Percentiles rank a stretch among this genome's conserved stretches.
These are phyloP conservation scores for Atractosteus spatula DNA, from an alignment of 2,113 vertebrate genomes.

Conservation along the genomic window DNA sequence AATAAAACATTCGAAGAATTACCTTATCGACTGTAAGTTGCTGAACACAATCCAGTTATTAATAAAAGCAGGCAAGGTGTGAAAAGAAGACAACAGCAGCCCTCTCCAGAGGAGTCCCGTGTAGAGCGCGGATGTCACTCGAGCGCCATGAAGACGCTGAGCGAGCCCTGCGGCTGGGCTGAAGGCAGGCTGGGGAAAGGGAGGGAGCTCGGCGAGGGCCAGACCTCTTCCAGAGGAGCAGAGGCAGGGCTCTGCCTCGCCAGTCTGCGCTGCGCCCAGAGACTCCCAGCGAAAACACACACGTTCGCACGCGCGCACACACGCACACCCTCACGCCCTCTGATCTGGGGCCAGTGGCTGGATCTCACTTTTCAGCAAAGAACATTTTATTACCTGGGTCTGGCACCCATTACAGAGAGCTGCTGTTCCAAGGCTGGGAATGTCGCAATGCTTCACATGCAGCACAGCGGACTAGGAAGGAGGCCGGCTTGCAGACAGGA, in stretches of 20 bases:
- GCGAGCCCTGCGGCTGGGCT: slow-evolving; percentile 27
- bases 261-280: not conserved
- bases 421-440: no score
- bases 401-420: not conserved
- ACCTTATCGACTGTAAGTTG: no score
- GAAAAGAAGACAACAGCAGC: no score
- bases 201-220: slow-evolving; percentile 32
- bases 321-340: not conserved
- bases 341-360: not conserved
- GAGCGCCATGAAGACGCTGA: slow-evolving; percentile 7
- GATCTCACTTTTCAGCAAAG: not conserved
- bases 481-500: no score
- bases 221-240: slow-evolving; percentile 44
- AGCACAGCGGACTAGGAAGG: no score
- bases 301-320: slow-evolving; percentile 12
- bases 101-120: no score
- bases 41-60: no score
- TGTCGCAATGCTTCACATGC: no score
- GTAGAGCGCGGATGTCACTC: slow-evolving; percentile 1
- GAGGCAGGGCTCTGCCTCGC: not conserved
- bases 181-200: slow-evolving; percentile 4
- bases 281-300: not conserved
- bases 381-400: slow-evolving; percentile 3
- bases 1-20: no score
- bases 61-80: no score